Evolutionary conservation across 2,888 invertebrate species (phyloP).

Genomic region (Diarsia rubi): DNA sequence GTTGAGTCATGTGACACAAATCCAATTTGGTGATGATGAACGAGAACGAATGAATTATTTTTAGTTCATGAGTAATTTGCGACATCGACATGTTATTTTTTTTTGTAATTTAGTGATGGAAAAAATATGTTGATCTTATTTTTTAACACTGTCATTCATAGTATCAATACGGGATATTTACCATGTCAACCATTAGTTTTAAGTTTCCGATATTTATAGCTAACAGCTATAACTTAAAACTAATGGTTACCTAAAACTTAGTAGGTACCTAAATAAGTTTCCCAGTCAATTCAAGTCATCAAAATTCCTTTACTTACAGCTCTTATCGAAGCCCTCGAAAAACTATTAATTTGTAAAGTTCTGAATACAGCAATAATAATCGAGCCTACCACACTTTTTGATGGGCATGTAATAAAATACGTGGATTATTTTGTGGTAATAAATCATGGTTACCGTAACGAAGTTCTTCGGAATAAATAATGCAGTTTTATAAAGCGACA

Average conservation of each 20-base stretch:
- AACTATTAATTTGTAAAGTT: slow-evolving; percentile 24
- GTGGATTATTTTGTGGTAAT: slow-evolving; percentile 70
- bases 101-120: background rate
- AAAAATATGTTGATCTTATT: background rate
- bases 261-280: background rate
- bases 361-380: slow-evolving; percentile 30
- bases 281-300: slow-evolving; percentile 10
- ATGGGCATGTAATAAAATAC: slow-evolving; percentile 70
- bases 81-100: background rate
- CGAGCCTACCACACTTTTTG: slow-evolving; percentile 59
- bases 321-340: slow-evolving; percentile 13
- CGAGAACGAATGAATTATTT: slow-evolving; percentile 64
- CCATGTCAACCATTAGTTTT: background rate
- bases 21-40: slow-evolving; percentile 74
- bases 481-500: slow-evolving; percentile 40
- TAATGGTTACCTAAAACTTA: too few species aligned
- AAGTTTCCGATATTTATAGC: too few species aligned
- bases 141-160: background rate
- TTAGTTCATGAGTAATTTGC: slow-evolving; percentile 53
- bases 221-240: too few species aligned
- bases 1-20: slow-evolving; percentile 76
- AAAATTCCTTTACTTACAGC: slow-evolving; percentile 11
- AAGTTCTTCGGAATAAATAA: slow-evolving; percentile 24
- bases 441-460: slow-evolving; percentile 69
- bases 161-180: background rate